Conservation (phyloP, 1,140 invertebrate species). For the Bathynomus jamesi region DNA sequence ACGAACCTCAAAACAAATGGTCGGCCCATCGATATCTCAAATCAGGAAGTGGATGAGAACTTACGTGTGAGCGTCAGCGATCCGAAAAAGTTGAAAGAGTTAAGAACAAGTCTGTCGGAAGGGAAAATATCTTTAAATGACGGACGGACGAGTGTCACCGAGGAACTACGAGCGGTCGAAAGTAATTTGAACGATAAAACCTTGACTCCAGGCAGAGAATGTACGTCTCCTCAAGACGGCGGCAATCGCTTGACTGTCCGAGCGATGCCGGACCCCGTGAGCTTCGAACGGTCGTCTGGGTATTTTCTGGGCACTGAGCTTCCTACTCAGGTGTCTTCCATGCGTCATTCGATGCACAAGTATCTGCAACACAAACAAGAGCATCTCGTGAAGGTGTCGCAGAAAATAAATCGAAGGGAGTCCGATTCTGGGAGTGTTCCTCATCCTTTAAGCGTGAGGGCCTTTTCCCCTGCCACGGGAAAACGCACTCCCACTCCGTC, state of each 20-base stretch:
- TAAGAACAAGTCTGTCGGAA: conserved; percentile 15
- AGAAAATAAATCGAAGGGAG: conserved; percentile 36
- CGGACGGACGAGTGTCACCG: conserved; percentile 22
- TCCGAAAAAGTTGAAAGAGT: conserved; percentile 16
- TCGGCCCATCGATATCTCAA: background rate
- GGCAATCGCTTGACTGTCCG: conserved; percentile 46
- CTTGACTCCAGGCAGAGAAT: conserved; percentile 18
- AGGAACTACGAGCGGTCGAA: background rate
- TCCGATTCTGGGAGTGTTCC: conserved; percentile 24
- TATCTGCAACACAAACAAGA: conserved; percentile 36
- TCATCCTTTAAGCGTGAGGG: conserved; percentile 26
- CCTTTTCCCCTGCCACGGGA: conserved; percentile 26
- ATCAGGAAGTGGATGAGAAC: conserved; percentile 2
- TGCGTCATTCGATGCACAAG: conserved; percentile 43
- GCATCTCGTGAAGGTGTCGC: conserved; percentile 34
- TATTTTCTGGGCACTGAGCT: conserved; percentile 13
- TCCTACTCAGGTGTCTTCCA: conserved; percentile 38
- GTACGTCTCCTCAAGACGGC: conserved; percentile 15
- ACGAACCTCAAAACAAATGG: conserved; percentile 15
- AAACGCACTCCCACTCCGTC: conserved; percentile 21
- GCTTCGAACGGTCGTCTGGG: conserved; percentile 33
- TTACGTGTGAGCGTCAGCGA: conserved; percentile 25
- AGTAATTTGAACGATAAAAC: background rate
- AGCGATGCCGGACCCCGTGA: conserved; percentile 47
- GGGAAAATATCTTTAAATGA: conserved; percentile 10